Conservation (phyloP, 2,797 vertebrate genomes). For the Borostomias antarcticus region DNA sequence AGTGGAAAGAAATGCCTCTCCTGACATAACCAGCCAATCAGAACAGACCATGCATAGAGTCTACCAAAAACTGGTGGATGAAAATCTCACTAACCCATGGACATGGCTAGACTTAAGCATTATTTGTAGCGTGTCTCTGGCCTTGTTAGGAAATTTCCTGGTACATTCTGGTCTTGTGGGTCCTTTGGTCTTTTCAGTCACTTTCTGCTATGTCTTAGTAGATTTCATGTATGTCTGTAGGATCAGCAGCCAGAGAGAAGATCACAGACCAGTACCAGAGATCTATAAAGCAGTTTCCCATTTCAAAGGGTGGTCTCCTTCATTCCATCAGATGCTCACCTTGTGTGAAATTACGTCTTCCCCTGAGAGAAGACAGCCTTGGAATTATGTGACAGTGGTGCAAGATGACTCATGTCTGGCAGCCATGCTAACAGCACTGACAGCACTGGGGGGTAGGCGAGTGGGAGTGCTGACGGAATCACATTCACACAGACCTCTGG, state of each 20-base stretch:
- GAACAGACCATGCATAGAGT: background rate
- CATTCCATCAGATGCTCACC: constrained; percentile 4
- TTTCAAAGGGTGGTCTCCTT: background rate
- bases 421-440: background rate
- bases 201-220: background rate
- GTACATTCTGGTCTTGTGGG: background rate
- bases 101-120: background rate
- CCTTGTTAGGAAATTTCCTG: background rate
- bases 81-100: background rate
- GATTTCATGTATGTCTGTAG: background rate
- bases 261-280: background rate
- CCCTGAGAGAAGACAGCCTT: background rate
- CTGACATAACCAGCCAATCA: background rate
- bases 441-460: background rate
- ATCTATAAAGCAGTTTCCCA: background rate
- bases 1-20: background rate
- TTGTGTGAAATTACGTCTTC: background rate
- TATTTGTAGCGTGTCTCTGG: background rate
- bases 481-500: background rate
- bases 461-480: background rate
- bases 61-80: background rate
- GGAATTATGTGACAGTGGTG: background rate
- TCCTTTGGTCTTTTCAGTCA: background rate
- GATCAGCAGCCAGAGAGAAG: background rate
- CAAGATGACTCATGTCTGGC: background rate